Percentiles rank a stretch among this genome's conserved stretches.
These are phyloP conservation scores for Irena cyanogastra DNA, from an alignment of 2,113 vertebrate genomes.

Conservation along the genomic window DNA sequence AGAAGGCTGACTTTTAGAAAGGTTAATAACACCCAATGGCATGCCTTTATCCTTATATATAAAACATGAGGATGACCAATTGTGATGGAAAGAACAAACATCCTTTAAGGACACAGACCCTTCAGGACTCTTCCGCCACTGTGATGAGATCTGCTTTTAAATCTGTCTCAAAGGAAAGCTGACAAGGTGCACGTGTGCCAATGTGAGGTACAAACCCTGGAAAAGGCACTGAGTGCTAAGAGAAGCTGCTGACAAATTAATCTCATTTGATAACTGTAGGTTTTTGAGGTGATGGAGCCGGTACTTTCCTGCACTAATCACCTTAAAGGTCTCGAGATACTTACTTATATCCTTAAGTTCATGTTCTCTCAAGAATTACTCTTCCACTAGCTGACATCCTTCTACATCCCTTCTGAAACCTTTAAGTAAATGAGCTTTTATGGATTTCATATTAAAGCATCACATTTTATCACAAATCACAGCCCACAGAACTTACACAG, in stretches of 20 bases:
- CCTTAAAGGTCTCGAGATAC: not conserved
- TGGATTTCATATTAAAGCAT: not conserved
- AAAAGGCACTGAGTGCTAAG: not conserved
- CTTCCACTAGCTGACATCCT: not conserved
- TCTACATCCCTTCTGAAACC: not conserved
- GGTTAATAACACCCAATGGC: conserved; percentile 26
- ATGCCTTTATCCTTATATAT: not conserved
- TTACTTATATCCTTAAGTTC: not conserved
- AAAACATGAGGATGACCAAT: conserved; percentile 17
- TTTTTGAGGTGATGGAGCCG: not conserved
- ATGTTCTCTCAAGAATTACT: not conserved
- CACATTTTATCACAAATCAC: not conserved
- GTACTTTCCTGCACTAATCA: not conserved
- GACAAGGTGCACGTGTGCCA: not conserved
- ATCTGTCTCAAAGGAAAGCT: not conserved
- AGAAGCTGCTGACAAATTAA: not conserved
- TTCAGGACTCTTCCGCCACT: not conserved
- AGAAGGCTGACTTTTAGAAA: conserved; percentile 53
- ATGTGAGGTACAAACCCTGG: not conserved
- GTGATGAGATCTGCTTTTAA: not conserved
- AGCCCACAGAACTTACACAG: not conserved
- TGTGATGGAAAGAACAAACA: conserved; percentile 10
- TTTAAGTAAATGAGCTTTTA: not conserved
- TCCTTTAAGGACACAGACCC: not conserved
- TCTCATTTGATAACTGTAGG: not conserved